Percentiles rank a stretch among this genome's conserved stretches.
phyloP scores from a whole-genome alignment of 2,888 invertebrate genomes.

The Melolontha melolontha region DNA sequence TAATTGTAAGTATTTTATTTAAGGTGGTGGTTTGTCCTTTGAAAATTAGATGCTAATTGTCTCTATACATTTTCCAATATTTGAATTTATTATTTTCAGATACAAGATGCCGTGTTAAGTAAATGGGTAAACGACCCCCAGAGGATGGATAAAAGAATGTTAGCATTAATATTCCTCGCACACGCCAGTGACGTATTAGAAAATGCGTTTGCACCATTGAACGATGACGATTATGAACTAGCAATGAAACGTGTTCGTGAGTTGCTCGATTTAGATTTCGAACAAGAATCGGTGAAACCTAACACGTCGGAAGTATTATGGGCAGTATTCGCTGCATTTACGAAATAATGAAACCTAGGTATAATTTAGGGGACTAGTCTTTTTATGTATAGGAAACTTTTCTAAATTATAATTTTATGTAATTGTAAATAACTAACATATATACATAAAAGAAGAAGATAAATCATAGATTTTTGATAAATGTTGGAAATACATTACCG shows the following conservation, averaged over 20 bases:
- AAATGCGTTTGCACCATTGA: constrained; percentile 98
- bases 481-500: constrained; percentile 8
- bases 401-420: constrained; percentile 42
- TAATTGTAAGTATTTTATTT: no score
- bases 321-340: constrained; percentile 99
- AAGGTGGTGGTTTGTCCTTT: no score
- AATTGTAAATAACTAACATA: constrained; percentile 43
- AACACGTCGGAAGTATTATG: constrained; percentile 95
- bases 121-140: constrained; percentile 98
- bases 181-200: constrained; percentile 99
- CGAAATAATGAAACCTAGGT: constrained; percentile 78
- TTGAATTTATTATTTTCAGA: constrained; percentile 68
- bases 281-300: constrained; percentile 92
- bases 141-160: constrained; percentile 94
- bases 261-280: constrained; percentile 96
- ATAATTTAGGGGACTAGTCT: constrained; percentile 41
- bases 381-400: constrained; percentile 43
- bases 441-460: constrained; percentile 11
- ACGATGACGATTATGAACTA: constrained; percentile 97
- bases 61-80: no score
- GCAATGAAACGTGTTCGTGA: constrained; percentile 98
- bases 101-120: constrained; percentile 96
- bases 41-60: no score
- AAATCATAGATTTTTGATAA: constrained; percentile 38
- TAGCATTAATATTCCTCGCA: constrained; percentile 94